phyloP scores from a whole-genome alignment of 2,113 vertebrate genomes.

The Shinisaurus crocodilurus region DNA sequence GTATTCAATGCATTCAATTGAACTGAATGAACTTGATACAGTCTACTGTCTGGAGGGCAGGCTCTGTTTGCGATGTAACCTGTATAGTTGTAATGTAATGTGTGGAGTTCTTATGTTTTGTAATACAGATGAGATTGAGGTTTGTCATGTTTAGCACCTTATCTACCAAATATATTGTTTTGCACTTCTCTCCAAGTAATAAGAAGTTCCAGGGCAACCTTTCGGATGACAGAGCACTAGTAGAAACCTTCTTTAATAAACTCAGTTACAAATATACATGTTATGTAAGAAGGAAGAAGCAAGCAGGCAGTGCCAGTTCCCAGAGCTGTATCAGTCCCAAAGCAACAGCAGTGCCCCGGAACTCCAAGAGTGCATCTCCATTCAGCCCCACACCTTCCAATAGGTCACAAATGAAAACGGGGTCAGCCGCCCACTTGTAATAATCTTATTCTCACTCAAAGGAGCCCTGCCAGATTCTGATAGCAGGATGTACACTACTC shows the following conservation, averaged over 20 bases:
- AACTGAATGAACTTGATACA: conserved; percentile 18
- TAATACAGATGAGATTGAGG: background rate
- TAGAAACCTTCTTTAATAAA: background rate
- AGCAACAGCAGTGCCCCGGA: background rate
- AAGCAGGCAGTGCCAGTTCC: background rate
- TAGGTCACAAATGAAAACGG: background rate
- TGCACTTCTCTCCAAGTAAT: background rate
- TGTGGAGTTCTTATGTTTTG: background rate
- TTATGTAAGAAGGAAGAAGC: background rate
- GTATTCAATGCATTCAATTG: background rate
- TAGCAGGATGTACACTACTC: background rate
- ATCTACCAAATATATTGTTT: background rate
- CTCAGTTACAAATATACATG: background rate
- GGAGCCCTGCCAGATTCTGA: background rate
- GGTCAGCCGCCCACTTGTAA: background rate
- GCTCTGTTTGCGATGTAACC: background rate
- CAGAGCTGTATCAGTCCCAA: background rate
- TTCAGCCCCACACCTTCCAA: background rate
- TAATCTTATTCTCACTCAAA: background rate
- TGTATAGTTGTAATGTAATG: background rate
- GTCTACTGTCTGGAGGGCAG: background rate
- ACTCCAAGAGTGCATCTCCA: background rate
- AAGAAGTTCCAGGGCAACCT: background rate
- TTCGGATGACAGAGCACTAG: background rate
- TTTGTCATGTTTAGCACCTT: background rate